Evolutionary conservation across 2,888 invertebrate species (phyloP), one percentile per base, ranked within the genome.

Genomic region (Ischnus inquisitorius): DNA sequence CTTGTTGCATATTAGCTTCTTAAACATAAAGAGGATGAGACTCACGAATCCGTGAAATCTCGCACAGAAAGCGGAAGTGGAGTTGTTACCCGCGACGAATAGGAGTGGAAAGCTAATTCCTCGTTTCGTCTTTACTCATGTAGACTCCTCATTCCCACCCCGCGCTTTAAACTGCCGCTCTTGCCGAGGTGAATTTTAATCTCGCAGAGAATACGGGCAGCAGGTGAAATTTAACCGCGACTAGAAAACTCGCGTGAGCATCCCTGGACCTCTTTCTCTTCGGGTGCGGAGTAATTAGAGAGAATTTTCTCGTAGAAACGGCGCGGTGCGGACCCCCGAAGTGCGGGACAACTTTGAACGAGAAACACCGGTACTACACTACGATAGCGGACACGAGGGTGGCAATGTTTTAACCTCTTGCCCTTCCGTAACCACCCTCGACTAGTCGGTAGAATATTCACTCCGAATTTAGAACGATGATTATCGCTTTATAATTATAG

Each of bases 1-100:
- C 12, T 12, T n/a, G 34, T 2, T 3, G 25, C n/a, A 34, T 51
- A 51, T 68, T 28, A 19, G 48, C 16, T 34, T 68, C 28, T 68
- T 48, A 68, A 34, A 68, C 28, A 48, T 68, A 68, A 34, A 28
- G 68, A 68, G 16, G 12, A 48, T 12, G 48, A 48, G 68, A 28
- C 28, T n/a, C 68, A 51, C 16, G 68, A 25, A 68, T 28, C 51
- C 48, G 51, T 68, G 51, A 68, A 68, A 16, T 51, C 16, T 34
- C 34, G 51, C 28, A 68, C 28, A 19, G 34, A 68, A 43, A 51
- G 28, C 51, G 68, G 48, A 68, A 51, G 68, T 68, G 48, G 34
- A 39, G 51, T 28, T 34, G 68, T 46, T 46, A 28, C 25, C 46
- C 25, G 48, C 25, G 22, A 8, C 34, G 34, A 34, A 34, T 34